phyloP scores from a whole-genome alignment of 2,797 vertebrate species.

The Pitangus sulphuratus region DNA sequence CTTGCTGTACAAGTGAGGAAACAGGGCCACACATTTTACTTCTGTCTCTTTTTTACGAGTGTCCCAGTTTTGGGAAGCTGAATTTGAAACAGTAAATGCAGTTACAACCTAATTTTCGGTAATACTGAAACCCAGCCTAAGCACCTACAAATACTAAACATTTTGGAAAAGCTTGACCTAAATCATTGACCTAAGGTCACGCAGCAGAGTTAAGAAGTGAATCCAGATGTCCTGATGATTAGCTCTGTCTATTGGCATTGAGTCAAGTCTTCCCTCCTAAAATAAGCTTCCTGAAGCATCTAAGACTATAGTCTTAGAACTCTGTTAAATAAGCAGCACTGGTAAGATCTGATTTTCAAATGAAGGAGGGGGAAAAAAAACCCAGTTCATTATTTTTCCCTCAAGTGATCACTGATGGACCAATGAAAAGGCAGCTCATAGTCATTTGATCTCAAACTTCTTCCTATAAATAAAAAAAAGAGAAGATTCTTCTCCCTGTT shows the following conservation, averaged over 20 bases:
- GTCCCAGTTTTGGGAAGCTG: not conserved
- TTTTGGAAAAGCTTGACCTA: slow-evolving; percentile 28
- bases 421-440: not conserved
- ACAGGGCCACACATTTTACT: not conserved
- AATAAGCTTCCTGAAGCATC: slow-evolving; percentile 55
- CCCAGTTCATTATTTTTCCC: not conserved
- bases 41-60: not conserved
- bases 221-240: slow-evolving; percentile 57
- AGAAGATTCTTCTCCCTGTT: not conserved
- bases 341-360: slow-evolving; percentile 1
- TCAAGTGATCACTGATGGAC: not conserved
- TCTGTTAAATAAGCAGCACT: not conserved
- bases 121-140: not conserved
- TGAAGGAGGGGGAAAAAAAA: rapidly evolving
- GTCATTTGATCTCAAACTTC: not conserved
- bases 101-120: not conserved
- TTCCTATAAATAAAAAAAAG: not conserved
- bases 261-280: slow-evolving; percentile 51
- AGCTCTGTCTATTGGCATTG: slow-evolving; percentile 46
- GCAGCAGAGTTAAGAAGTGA: slow-evolving; percentile 54
- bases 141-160: not conserved
- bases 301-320: slow-evolving; percentile 27
- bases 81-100: not conserved
- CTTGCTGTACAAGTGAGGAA: not conserved
- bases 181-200: slow-evolving; percentile 31